Evolutionary conservation across 2,888 invertebrate species (phyloP).

Genomic region (Anoplius nigerrimus): DNA sequence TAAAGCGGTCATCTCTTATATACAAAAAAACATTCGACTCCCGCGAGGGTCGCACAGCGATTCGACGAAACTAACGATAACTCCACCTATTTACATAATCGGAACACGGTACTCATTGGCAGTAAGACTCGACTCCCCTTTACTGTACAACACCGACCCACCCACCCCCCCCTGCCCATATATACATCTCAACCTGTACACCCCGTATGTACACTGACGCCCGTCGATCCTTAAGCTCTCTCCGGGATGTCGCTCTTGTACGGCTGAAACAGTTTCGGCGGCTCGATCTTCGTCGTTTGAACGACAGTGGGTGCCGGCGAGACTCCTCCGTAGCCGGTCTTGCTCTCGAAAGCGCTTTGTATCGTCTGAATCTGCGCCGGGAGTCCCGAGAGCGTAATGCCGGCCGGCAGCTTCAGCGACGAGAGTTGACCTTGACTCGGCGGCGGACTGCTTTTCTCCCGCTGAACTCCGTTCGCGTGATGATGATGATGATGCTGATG

Average conservation of each 20-base stretch:
- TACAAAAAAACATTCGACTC: slow-evolving; percentile 5
- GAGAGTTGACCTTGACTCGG: slow-evolving; percentile 15
- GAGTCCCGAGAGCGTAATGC: slow-evolving; percentile 53
- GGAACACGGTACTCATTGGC: not conserved
- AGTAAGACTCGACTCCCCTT: too few relatives aligned
- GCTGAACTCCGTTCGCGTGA: slow-evolving; percentile 1
- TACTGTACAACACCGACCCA: too few relatives aligned
- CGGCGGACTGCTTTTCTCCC: slow-evolving; percentile 36
- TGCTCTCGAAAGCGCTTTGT: slow-evolving; percentile 45
- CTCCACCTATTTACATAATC: slow-evolving; percentile 5
- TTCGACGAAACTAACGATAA: too few relatives aligned
- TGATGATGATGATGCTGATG: slow-evolving; percentile 24
- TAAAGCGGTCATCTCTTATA: too few relatives aligned
- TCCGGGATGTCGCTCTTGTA: slow-evolving; percentile 80
- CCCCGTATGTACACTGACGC: not conserved
- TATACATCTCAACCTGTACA: not conserved
- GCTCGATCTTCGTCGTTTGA: slow-evolving; percentile 69
- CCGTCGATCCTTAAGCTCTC: slow-evolving; percentile 56
- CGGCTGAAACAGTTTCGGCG: slow-evolving; percentile 85
- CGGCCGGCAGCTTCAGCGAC: slow-evolving; percentile 53
- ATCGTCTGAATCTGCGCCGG: slow-evolving; percentile 52
- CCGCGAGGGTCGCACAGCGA: slow-evolving; percentile 45
- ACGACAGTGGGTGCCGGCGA: slow-evolving; percentile 47
- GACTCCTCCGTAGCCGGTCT: slow-evolving; percentile 31
- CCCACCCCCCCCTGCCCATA: not conserved